Percentiles rank a stretch among this genome's conserved stretches.
Evolutionary conservation across 2,113 vertebrate species (phyloP).

Genomic region (Dinomys branickii): DNA sequence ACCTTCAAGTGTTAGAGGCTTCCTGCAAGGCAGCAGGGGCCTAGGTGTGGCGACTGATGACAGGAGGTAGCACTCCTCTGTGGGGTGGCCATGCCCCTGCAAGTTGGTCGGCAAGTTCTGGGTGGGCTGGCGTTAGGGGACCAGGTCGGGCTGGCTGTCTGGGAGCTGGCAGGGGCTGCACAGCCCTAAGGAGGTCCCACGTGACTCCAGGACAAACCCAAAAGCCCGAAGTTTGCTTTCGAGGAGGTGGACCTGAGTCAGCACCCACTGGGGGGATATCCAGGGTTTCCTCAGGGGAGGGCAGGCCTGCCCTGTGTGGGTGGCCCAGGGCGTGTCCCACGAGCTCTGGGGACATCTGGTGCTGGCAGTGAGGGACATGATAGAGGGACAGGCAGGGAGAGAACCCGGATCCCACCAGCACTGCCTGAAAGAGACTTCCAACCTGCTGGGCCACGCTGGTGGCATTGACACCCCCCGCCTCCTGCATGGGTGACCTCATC

Average conservation of each 20-base stretch:
- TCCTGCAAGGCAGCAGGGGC: not conserved
- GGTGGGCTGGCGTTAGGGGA: not conserved
- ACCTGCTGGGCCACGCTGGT: fast-evolving
- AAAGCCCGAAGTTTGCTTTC: not conserved
- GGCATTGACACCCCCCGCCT: too few species aligned
- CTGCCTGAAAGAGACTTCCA: not conserved
- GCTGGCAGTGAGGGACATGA: not conserved
- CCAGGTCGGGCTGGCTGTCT: not conserved
- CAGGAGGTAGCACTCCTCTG: not conserved
- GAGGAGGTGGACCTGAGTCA: not conserved
- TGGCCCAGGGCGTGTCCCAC: fast-evolving
- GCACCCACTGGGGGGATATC: not conserved
- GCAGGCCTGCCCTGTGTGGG: not conserved
- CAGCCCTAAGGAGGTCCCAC: fast-evolving
- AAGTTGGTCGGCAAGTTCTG: not conserved
- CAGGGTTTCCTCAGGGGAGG: too few species aligned
- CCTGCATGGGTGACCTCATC: not conserved
- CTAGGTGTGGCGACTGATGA: too few species aligned
- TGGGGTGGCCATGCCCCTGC: not conserved
- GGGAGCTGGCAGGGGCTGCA: fast-evolving
- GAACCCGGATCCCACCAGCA: not conserved
- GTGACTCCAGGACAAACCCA: not conserved
- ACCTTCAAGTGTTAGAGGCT: not conserved
- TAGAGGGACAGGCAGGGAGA: not conserved
- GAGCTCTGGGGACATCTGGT: not conserved